Evolutionary conservation across 2,888 invertebrate species (phyloP).

Genomic region (Harmothoe impar): DNA sequence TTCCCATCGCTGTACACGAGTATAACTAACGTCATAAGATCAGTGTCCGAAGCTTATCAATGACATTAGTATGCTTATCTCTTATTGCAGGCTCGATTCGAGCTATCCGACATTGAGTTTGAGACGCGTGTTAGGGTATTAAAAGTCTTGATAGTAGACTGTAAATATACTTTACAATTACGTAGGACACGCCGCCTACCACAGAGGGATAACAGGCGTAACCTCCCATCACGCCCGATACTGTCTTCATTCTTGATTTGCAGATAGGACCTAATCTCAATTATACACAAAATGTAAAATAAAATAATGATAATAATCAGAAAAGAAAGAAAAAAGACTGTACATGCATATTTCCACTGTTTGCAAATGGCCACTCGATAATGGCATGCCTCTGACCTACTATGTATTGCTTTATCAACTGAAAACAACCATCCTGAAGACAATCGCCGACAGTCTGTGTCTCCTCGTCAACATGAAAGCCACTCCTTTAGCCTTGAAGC

Average conservation of each 20-base stretch:
- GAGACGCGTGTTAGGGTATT: not conserved
- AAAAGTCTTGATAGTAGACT: not conserved
- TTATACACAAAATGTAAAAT: not conserved
- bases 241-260: not conserved
- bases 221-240: not conserved
- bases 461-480: not conserved
- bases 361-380: constrained; percentile 31
- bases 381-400: not conserved
- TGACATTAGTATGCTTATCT: not conserved
- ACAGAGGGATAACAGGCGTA: too few species aligned
- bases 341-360: constrained; percentile 47
- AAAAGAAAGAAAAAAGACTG: constrained; percentile 13
- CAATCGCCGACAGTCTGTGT: not conserved
- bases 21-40: not conserved
- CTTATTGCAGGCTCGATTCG: constrained; percentile 12
- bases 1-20: not conserved
- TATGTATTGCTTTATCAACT: not conserved
- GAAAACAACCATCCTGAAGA: not conserved
- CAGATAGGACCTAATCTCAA: constrained; percentile 39
- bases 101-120: not conserved
- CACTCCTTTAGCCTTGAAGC: too few species aligned
- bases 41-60: not conserved
- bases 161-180: too few species aligned
- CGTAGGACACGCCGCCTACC: too few species aligned
- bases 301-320: not conserved